Conservation (phyloP, 2,888 invertebrate genomes). For the Pollenia labialis region DNA sequence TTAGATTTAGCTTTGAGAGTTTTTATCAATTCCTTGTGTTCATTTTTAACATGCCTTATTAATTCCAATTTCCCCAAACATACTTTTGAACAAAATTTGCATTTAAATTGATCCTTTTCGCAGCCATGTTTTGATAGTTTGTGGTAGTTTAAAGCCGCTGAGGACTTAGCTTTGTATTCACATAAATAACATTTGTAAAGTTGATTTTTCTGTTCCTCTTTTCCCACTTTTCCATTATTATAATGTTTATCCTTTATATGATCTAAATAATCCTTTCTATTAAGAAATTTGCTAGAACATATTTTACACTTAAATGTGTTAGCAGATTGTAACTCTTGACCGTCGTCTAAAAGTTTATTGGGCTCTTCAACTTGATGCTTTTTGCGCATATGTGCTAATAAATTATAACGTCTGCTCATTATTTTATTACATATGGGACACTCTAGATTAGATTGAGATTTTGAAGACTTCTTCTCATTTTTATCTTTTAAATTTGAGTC, state of each 20-base stretch:
- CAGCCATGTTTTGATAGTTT: constrained; percentile 61
- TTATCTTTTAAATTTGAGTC: background rate
- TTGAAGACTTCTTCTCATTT: background rate
- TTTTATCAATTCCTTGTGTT: constrained; percentile 51
- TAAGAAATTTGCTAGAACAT: constrained; percentile 46
- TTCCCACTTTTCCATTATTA: background rate
- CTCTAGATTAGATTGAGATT: background rate
- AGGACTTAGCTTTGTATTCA: constrained; percentile 58
- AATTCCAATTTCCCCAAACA: constrained; percentile 54
- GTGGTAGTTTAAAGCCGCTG: constrained; percentile 61
- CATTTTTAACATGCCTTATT: constrained; percentile 59
- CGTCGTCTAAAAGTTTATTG: background rate
- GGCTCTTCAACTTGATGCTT: constrained; percentile 44
- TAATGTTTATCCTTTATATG: constrained; percentile 55
- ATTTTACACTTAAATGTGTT: constrained; percentile 12
- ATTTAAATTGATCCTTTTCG: constrained; percentile 67
- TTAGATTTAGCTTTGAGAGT: constrained; percentile 25
- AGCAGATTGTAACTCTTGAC: background rate
- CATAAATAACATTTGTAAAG: constrained; percentile 54
- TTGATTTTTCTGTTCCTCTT: constrained; percentile 17
- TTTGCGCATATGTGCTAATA: constrained; percentile 48
- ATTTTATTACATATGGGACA: constrained; percentile 51
- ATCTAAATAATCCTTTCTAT: constrained; percentile 37
- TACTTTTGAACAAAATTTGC: constrained; percentile 55
- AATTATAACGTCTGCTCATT: constrained; percentile 21